Conservation (phyloP, 2,888 invertebrate species). For the Callyntrura guangdongensis region DNA sequence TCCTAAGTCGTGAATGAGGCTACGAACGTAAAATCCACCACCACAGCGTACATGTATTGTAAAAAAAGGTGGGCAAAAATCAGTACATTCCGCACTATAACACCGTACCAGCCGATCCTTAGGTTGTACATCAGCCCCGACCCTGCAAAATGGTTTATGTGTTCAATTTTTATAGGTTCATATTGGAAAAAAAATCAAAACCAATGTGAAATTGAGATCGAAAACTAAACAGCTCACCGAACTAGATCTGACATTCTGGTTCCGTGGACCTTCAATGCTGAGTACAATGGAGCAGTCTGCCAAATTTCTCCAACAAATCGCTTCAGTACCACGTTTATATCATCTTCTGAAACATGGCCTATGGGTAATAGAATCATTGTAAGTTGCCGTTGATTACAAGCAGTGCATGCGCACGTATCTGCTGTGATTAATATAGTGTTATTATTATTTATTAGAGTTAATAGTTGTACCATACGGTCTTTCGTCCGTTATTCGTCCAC, state of each 20-base stretch:
- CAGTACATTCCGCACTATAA: conserved; percentile 82
- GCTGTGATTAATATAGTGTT: too few relatives aligned
- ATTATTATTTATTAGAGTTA: not conserved
- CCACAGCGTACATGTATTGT: conserved; percentile 82
- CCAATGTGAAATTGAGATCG: not conserved
- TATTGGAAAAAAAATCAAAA: not conserved
- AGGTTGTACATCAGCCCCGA: conserved; percentile 82
- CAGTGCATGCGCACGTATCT: too few relatives aligned
- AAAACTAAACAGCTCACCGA: conserved; percentile 75
- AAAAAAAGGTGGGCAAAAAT: conserved; percentile 83
- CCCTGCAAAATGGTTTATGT: conserved; percentile 82
- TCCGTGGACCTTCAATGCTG: conserved; percentile 83
- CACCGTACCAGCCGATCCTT: conserved; percentile 84
- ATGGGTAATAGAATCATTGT: conserved; percentile 10
- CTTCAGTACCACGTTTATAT: conserved; percentile 79
- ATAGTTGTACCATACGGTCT: conserved; percentile 83
- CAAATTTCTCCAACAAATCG: conserved; percentile 84
- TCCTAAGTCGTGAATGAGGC: conserved; percentile 83
- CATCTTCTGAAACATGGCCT: conserved; percentile 84
- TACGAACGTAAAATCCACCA: conserved; percentile 83
- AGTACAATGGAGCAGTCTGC: conserved; percentile 85
- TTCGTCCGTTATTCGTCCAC: conserved; percentile 83
- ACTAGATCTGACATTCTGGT: conserved; percentile 83
- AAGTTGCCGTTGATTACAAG: too few relatives aligned
- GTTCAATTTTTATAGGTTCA: not conserved